Base-by-base conservation (phyloP, 2,888 invertebrate species). In the Laspeyria flexula region DNA sequence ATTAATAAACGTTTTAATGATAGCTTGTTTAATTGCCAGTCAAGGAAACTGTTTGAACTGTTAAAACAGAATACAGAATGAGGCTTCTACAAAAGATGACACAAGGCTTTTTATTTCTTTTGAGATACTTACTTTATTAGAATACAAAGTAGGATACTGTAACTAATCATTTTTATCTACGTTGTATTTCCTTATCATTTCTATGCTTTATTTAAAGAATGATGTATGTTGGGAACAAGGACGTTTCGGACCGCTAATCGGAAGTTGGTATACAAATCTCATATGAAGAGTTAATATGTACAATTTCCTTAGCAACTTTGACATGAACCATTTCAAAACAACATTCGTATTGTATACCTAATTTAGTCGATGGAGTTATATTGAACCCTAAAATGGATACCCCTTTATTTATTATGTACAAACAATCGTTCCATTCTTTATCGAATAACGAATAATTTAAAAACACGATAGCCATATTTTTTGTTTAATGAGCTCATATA, bases 61-160 rank as follows among this genome's bases (percentile, higher is more conserved):
- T 54, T 41, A 42, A 56, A 38, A 47, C 33, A 25, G 63, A 54
- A 70, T 64, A 64, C 55, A 50, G 55, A 60, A 54, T 45, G 51
- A 34, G 41, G 18, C n/a, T 43, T 43, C 54, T 44, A 54, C 47
- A 41, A 45, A 55, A 34, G 49, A 53, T 56, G 42, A 47, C 55
- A 55, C 48, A 39, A 47, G 29, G 27, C 7, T 6, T 46, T 30
- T 45, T 42, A 34, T 16, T 49, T 27, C 18, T 11, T 48, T 45
- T 34, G 21, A 40, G 12, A n/a, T 13, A 45, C 58, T 55, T 13
- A 45, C 58, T 55, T 33, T 47, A 5, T 25, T 16, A 37, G 66
- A 68, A 64, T 66, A 60, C 16, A 54, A 46, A 59, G 27, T 44
- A 54, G 27, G 30, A 41, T 49, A 55, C 52, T 57, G 45, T 33